Conservation (phyloP, 1,140 invertebrate genomes). For the Heterodera schachtii region DNA sequence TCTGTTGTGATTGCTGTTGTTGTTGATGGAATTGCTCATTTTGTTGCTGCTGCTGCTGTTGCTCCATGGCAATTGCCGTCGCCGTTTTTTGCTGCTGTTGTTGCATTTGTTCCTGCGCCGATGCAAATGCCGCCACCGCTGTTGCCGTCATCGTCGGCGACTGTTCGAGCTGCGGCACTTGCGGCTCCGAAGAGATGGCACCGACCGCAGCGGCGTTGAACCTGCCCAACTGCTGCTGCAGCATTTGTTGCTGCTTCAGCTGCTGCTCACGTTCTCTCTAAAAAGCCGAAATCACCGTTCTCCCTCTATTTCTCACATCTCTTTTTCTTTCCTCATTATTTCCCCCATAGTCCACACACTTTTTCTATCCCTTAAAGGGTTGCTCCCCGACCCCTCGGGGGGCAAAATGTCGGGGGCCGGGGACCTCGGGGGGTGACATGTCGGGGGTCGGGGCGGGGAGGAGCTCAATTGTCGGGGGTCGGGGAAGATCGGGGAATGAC, state of each 20-base stretch:
- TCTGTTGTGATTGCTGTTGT: constrained; percentile 34
- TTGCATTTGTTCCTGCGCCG: constrained; percentile 9
- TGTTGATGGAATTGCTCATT: constrained; percentile 14
- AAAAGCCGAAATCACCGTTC: background rate
- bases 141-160: constrained; percentile 11
- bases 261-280: background rate
- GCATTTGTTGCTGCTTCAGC: constrained; percentile 11
- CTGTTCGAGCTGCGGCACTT: background rate
- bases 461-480: no score
- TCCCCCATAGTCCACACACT: no score
- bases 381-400: no score
- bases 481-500: no score
- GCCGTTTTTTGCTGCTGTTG: constrained; percentile 12
- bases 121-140: background rate
- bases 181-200: background rate
- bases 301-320: no score
- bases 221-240: constrained; percentile 11
- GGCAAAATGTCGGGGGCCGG: no score
- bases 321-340: no score
- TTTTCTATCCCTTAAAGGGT: no score
- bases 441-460: no score
- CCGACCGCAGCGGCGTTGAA: constrained; percentile 1
- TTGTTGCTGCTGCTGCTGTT: constrained; percentile 6
- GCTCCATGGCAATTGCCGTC: background rate
- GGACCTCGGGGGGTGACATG: no score